Base-by-base conservation (phyloP, 1,140 invertebrate genomes). In the Aphis craccivora region DNA sequence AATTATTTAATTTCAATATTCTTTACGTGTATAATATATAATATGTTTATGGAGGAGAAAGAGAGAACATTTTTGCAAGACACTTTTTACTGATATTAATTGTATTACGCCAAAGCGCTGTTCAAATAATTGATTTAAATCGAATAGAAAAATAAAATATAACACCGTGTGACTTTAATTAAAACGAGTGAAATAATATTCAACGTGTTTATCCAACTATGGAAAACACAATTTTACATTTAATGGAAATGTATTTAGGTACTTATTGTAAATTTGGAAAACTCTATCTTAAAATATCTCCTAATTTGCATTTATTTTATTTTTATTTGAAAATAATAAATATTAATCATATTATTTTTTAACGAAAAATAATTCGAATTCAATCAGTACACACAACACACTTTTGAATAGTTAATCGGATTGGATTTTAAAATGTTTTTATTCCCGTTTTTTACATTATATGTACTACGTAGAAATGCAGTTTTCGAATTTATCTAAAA, bases 61-160 rank as follows among this genome's bases (percentile, higher is more conserved):
- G 60, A 76, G 14, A 67, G 14, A 18, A 14, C 14, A 76, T n/a
- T 76, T 18, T 76, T n/a, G 0, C 14, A 76, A 76, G 60, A n/a
- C 30, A 18, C 20, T 83, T 37, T 37, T 83, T 20, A 83, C 35
- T 9, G 22, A 83, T 83, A 83, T 83, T 37, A 83, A 37, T 37
- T 37, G 20, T 37, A 35, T 37, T 83, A 83, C 35, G 22, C 20
- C 6, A 35, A 83, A 83, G 76, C 37, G 76, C 35, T 83, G 4
- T n/a, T 48, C 45, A n/a, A 35, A 45, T n/a, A 48, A n/a, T 48
- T n/a, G 45, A 88, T 88, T 88, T 51, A 35, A 88, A 51, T 30
- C 11, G 84, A 86, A 86, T 86, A 88, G 48, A 88, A 88, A 45
- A 86, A 86, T 43, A 86, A 45, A 51, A 51, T 51, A 87, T 76